Evolutionary conservation across 2,888 invertebrate species (phyloP), one percentile per base, ranked within the genome.

Genomic region (Cantharis rustica): DNA sequence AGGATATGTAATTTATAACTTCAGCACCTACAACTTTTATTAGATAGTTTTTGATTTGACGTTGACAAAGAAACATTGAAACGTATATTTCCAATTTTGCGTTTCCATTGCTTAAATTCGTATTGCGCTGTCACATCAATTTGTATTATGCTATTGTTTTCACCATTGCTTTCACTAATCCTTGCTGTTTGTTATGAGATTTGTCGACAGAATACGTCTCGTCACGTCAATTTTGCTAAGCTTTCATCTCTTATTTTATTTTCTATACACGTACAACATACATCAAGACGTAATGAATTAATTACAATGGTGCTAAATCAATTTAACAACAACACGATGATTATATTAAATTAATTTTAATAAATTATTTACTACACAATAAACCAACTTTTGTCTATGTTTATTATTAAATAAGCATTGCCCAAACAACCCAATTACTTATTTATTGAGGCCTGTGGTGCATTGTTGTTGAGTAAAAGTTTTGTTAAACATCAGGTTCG

Each of bases 141-240:
- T 78, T 79, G 68, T 79, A 79, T 79, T 80, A 79, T 66, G 61
- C 71, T 78, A 76, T 76, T 79, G 77, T 81, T 80, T 78, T 79
- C 78, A 75, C 73, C 79, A 79, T 79, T 77, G 79, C 77, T 74
- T 77, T 47, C 71, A 63, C 75, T 78, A 80, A 81, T 79, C 79
- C 77, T 17, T 75, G 75, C 71, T 80, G 79, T 79, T 80, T 79
- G 75, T 76, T 78, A 73, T 61, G 79, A 78, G 79, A 79, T 80
- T 81, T 81, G 79, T 78, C 79, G 78, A 79, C 73, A 76, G 76
- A 72, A 76, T 78, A 71, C 70, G 68, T 73, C 79, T 69, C 76
- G 78, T 80, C 73, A 75, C 69, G 79, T 79, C 75, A 75, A 68
- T 75, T 75, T 69, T 75, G 68, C 61, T 72, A 31, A 27, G 11